Evolutionary conservation across 2,113 vertebrate species (phyloP).

Genomic region (Silurus meridionalis): DNA sequence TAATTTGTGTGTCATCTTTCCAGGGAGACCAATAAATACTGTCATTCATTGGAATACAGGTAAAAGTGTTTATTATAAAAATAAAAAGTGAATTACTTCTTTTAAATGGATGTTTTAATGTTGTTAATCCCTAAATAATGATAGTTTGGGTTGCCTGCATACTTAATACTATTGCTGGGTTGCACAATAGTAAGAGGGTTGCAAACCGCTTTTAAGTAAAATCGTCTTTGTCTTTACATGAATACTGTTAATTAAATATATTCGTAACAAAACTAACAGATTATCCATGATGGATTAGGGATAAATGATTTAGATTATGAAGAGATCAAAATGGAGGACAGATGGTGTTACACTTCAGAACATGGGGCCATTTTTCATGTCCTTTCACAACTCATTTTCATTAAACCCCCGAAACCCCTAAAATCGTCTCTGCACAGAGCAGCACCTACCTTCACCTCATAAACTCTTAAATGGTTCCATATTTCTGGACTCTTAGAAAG

Average conservation of each 20-base stretch:
- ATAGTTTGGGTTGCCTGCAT: neutral
- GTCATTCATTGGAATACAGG: neutral
- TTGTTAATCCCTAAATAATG: neutral
- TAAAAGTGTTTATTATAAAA: neutral
- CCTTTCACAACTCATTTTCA: neutral
- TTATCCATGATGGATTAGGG: neutral
- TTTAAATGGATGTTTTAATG: neutral
- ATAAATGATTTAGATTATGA: neutral
- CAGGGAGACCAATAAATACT: neutral
- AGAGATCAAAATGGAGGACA: constrained; percentile 17
- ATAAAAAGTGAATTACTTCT: neutral
- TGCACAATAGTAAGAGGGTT: neutral
- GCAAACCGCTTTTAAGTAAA: neutral
- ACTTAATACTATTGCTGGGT: neutral
- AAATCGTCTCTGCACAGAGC: neutral
- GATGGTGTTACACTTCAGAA: constrained; percentile 21
- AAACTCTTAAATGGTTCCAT: neutral
- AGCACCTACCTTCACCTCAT: neutral
- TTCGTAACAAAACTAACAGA: neutral
- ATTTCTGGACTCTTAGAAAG: neutral
- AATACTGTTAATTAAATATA: neutral
- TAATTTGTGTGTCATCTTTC: neutral
- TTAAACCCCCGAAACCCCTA: neutral
- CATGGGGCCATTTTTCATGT: neutral
- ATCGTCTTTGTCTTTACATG: neutral